Evolutionary conservation across 2,113 vertebrate species (phyloP).

Genomic region (Eupsittula cactorum): DNA sequence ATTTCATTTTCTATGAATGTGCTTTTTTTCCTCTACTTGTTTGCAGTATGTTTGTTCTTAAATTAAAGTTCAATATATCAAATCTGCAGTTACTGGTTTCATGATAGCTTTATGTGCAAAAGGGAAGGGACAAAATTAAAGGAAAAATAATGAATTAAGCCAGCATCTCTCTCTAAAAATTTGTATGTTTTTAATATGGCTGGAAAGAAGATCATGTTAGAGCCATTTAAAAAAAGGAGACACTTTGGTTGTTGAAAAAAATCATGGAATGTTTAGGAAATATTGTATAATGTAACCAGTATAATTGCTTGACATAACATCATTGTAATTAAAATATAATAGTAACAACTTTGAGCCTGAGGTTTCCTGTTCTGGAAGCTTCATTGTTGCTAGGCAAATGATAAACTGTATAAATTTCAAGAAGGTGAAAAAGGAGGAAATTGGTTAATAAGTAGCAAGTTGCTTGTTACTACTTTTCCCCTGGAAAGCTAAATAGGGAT

Average conservation of each 20-base stretch:
- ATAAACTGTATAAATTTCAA: background rate
- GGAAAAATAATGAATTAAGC: background rate
- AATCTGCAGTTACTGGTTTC: background rate
- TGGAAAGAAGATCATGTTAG: background rate
- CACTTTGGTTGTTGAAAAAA: background rate
- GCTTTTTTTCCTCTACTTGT: background rate
- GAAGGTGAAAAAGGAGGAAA: background rate
- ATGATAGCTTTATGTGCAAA: background rate
- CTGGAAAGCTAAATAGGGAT: background rate
- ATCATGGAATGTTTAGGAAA: background rate
- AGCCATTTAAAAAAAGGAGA: background rate
- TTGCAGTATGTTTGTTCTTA: background rate
- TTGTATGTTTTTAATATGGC: accelerated
- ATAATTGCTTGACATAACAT: background rate
- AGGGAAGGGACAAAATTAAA: background rate
- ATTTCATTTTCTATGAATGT: background rate
- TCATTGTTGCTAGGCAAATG: background rate
- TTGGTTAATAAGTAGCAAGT: background rate
- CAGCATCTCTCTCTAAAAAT: background rate
- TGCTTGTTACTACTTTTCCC: background rate
- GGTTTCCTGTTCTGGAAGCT: background rate
- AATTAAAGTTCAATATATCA: background rate
- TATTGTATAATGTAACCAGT: background rate
- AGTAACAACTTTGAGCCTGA: background rate
- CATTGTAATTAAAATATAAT: background rate